Percentiles rank a stretch among this genome's conserved stretches.
Conservation (phyloP, 2,797 vertebrate genomes). For the Gobio occitaniae region DNA sequence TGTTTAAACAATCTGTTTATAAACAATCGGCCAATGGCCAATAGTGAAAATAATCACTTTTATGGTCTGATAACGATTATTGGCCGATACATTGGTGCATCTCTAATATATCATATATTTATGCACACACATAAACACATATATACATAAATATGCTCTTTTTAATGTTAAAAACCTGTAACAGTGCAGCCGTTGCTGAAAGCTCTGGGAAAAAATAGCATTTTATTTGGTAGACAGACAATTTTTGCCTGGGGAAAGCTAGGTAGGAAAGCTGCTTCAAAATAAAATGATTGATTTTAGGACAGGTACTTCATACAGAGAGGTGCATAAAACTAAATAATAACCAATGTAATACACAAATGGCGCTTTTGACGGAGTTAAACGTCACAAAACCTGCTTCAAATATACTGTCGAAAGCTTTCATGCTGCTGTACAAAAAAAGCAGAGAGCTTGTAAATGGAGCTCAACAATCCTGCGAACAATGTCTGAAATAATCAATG, state of each 20-base stretch:
- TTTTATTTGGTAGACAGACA: constrained; percentile 34
- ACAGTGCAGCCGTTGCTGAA: background rate
- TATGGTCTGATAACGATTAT: background rate
- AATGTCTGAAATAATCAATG: constrained; percentile 43
- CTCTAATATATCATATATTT: background rate
- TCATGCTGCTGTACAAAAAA: background rate
- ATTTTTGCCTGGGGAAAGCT: constrained; percentile 29
- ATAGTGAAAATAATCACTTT: background rate
- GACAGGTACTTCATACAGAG: background rate
- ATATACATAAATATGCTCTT: background rate
- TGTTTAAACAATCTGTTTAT: background rate
- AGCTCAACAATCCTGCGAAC: constrained; percentile 13
- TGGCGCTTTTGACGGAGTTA: background rate
- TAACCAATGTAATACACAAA: background rate
- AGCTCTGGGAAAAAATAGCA: background rate
- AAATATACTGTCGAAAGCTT: constrained; percentile 7
- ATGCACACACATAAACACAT: background rate
- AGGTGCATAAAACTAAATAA: constrained; percentile 21
- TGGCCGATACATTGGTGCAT: background rate
- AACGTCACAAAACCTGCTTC: background rate
- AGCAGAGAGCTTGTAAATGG: constrained; percentile 25
- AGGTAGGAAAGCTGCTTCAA: constrained; percentile 21
- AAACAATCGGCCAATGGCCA: background rate
- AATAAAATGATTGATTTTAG: constrained; percentile 26
- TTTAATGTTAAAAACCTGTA: background rate